A percentile compares a stretch with the other conserved stretches of the same genome.
These are phyloP conservation scores for Drosophila mulleri DNA, from an alignment of 2,888 invertebrate genomes.

Conservation along the genomic window DNA sequence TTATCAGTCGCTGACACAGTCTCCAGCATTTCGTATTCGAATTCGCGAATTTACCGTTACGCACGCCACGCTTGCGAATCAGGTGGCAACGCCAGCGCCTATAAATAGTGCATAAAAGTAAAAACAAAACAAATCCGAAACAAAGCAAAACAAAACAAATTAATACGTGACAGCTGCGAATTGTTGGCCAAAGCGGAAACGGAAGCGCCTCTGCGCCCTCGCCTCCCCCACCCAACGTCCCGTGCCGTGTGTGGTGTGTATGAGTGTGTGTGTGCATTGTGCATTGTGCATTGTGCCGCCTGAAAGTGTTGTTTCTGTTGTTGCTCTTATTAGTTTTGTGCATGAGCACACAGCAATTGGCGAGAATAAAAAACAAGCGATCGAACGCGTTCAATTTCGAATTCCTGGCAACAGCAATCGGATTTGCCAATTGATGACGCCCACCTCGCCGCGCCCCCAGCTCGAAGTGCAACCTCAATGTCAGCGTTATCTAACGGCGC, in stretches of 20 bases:
- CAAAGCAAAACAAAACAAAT: conserved; percentile 8
- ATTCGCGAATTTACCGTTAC: conserved; percentile 30
- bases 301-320: conserved; percentile 19
- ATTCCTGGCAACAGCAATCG: neutral
- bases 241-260: conserved; percentile 29
- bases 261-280: conserved; percentile 20
- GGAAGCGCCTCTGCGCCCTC: conserved; percentile 34
- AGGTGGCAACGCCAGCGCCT: conserved; percentile 41
- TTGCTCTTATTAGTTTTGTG: neutral
- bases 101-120: conserved; percentile 4
- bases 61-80: conserved; percentile 22
- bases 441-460: conserved; percentile 27
- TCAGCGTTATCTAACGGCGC: conserved; percentile 35
- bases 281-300: conserved; percentile 24
- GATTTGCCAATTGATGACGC: conserved; percentile 8
- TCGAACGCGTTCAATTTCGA: conserved; percentile 3
- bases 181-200: conserved; percentile 41
- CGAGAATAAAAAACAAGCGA: neutral
- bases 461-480: conserved; percentile 39
- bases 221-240: conserved; percentile 8
- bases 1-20: neutral
- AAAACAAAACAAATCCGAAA: neutral
- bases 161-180: conserved; percentile 36
- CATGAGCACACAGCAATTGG: conserved; percentile 7
- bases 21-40: conserved; percentile 10